Evolutionary conservation across 1,140 invertebrate genomes (phyloP).

Genomic region (Panulirus ornatus): DNA sequence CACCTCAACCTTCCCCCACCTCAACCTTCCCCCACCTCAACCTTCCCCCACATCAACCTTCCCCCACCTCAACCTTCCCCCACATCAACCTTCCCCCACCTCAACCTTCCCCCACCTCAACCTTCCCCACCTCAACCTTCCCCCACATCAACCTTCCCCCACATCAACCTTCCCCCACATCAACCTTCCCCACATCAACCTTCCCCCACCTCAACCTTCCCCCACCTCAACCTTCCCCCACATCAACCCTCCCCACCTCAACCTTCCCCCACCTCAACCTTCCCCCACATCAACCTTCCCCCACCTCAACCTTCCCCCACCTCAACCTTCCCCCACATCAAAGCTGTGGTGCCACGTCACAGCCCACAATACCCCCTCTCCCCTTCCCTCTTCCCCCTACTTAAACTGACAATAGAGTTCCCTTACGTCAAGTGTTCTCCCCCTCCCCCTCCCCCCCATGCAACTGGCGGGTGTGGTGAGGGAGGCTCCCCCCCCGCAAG

Average conservation of each 20-base stretch:
- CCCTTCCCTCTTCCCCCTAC: neutral
- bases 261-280: neutral
- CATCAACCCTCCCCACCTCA: neutral
- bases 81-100: neutral
- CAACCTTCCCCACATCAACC: neutral
- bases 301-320: neutral
- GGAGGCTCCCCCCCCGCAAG: neutral
- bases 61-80: neutral
- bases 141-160: neutral
- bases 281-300: too few species aligned
- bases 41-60: neutral
- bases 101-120: neutral
- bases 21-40: neutral
- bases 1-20: neutral
- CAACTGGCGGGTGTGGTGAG: too few species aligned
- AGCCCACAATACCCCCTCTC: neutral
- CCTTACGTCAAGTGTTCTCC: too few species aligned
- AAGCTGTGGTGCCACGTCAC: neutral
- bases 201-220: neutral
- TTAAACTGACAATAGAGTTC: too few species aligned
- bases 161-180: neutral
- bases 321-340: neutral
- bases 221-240: neutral
- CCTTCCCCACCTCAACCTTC: neutral
- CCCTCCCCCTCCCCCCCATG: neutral